Conservation (phyloP, 2,797 vertebrate genomes). For the Diceros bicornis region DNA sequence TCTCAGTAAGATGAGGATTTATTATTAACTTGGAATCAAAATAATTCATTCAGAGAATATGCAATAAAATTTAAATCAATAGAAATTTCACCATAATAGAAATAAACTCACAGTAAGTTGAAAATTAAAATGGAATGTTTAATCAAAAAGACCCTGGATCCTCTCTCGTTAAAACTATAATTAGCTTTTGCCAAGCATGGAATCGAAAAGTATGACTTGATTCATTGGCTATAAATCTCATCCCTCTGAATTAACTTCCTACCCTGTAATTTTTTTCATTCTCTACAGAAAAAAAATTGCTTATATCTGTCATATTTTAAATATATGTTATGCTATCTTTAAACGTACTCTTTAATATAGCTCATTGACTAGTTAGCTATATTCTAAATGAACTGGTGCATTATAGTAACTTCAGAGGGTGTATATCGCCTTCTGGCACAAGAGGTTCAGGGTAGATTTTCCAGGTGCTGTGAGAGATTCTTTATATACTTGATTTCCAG, state of each 20-base stretch:
- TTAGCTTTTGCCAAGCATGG: constrained; percentile 39
- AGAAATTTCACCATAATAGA: neutral
- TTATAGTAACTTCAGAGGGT: neutral
- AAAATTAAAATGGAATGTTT: constrained; percentile 58
- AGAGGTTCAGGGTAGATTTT: neutral
- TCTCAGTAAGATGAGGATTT: neutral
- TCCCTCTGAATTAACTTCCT: constrained; percentile 14
- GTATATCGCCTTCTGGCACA: neutral
- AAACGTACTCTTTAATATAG: neutral
- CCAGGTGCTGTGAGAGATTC: neutral
- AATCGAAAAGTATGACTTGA: neutral
- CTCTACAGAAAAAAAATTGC: neutral
- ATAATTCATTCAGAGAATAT: neutral
- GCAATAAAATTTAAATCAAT: neutral
- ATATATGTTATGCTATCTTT: neutral
- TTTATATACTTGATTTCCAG: neutral
- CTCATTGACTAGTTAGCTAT: neutral
- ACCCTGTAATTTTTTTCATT: neutral
- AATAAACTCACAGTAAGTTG: neutral
- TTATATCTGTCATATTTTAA: neutral
- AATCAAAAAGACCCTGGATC: neutral
- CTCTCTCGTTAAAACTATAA: constrained; percentile 38
- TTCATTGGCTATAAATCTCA: neutral
- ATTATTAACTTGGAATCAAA: constrained; percentile 35
- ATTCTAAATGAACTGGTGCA: neutral